Percentiles rank a stretch among this genome's conserved stretches.
Evolutionary conservation across 1,140 invertebrate species (phyloP).

Genomic region (Drosophila seguyi): DNA sequence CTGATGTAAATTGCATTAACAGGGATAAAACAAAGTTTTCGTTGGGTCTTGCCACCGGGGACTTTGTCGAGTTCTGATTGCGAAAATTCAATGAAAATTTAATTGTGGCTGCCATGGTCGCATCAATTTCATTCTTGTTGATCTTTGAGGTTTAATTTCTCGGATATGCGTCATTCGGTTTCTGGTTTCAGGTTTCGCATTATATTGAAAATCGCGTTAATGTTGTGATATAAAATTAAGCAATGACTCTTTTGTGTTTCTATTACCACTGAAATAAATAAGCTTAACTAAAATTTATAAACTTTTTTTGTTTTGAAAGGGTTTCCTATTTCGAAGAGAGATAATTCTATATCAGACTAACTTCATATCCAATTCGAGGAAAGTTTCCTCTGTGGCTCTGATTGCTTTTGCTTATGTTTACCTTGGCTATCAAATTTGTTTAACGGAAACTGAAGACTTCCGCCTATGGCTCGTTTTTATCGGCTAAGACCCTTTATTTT

Average conservation of each 20-base stretch:
- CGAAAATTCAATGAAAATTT: slow-evolving; percentile 27
- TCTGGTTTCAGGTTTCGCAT: neutral
- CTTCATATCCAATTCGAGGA: too few relatives aligned
- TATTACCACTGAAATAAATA: neutral
- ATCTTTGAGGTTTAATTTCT: slow-evolving; percentile 16
- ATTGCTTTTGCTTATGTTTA: slow-evolving; percentile 1
- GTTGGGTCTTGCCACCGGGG: slow-evolving; percentile 3
- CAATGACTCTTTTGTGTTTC: neutral
- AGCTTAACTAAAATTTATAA: neutral
- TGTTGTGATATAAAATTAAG: neutral
- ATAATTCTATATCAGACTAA: neutral
- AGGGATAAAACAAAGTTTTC: slow-evolving; percentile 9
- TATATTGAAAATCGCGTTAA: neutral
- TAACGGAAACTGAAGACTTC: slow-evolving; percentile 5
- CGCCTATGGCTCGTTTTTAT: slow-evolving; percentile 13
- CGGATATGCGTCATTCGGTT: neutral
- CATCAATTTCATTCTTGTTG: slow-evolving; percentile 5
- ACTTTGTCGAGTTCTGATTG: slow-evolving; percentile 10
- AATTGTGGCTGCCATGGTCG: slow-evolving; percentile 15
- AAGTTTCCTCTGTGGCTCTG: neutral
- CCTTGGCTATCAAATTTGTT: neutral
- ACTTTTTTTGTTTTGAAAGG: neutral
- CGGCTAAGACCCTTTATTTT: slow-evolving; percentile 7
- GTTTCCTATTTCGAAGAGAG: neutral
- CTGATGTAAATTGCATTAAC: slow-evolving; percentile 36